phyloP scores from a whole-genome alignment of 2,113 vertebrate genomes.

The Microtus oregoni region DNA sequence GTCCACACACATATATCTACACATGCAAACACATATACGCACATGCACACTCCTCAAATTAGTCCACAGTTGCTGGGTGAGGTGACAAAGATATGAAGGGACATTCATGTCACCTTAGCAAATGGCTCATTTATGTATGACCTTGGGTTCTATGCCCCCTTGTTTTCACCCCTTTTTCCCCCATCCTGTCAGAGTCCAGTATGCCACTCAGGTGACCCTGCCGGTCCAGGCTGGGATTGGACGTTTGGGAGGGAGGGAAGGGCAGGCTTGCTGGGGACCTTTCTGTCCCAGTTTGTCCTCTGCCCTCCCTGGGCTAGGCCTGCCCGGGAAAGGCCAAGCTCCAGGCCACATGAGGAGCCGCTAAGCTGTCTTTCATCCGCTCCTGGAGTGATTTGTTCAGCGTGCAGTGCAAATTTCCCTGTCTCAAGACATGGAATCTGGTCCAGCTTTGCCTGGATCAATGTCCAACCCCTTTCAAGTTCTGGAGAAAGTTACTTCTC shows the following conservation, averaged over 20 bases:
- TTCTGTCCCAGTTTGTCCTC: conserved; percentile 64
- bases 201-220: background rate
- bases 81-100: background rate
- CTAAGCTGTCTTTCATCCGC: conserved; percentile 88
- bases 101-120: background rate
- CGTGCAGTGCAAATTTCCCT: conserved; percentile 98
- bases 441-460: conserved; percentile 93
- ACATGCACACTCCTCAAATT: background rate
- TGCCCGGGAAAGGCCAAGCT: conserved; percentile 79
- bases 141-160: background rate
- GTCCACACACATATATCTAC: background rate
- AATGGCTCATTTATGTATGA: background rate
- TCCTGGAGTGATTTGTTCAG: conserved; percentile 94
- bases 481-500: conserved; percentile 95
- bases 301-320: conserved; percentile 74
- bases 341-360: conserved; percentile 85
- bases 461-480: conserved; percentile 97
- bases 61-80: background rate
- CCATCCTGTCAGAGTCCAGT: background rate
- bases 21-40: background rate
- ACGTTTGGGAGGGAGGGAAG: conserved; percentile 48
- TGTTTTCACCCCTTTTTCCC: background rate
- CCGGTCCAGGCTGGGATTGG: background rate
- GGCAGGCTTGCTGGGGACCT: conserved; percentile 62
- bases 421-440: conserved; percentile 92